These are phyloP conservation scores for Deroplatys truncata DNA, from an alignment of 2,888 invertebrate genomes.

Conservation along the genomic window DNA sequence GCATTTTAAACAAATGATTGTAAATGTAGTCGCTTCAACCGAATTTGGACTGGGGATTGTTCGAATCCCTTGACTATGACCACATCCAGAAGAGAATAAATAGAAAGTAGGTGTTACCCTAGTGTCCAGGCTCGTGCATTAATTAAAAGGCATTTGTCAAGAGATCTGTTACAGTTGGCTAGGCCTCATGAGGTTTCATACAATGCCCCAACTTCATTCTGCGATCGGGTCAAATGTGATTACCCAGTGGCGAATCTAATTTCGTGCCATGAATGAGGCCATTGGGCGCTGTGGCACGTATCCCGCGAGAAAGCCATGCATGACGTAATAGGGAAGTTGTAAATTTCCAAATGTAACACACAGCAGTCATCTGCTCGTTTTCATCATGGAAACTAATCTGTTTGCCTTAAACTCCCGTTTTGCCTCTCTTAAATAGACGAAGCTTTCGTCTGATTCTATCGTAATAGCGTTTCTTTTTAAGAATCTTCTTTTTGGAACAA, in stretches of 20 bases:
- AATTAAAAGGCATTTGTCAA: neutral
- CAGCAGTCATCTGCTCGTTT: neutral
- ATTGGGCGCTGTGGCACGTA: neutral
- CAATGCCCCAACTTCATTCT: neutral
- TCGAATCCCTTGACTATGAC: neutral
- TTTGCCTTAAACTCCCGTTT: too few species aligned
- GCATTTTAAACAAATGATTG: neutral
- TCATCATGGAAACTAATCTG: too few species aligned
- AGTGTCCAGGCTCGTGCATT: neutral
- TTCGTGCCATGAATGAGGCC: neutral
- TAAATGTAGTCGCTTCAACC: neutral
- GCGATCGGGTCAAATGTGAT: neutral
- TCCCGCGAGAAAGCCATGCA: neutral
- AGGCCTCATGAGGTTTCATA: neutral
- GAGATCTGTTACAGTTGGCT: neutral
- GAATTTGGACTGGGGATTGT: neutral
- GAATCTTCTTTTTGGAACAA: too few species aligned
- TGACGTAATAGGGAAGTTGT: neutral
- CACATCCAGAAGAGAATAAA: neutral
- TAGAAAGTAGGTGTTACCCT: neutral
- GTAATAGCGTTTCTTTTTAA: too few species aligned
- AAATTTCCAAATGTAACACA: neutral
- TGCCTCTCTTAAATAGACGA: too few species aligned
- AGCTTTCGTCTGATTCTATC: too few species aligned
- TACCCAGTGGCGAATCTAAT: neutral